Conservation (phyloP, 2,797 vertebrate genomes). For the Poeciliopsis presidionis region DNA sequence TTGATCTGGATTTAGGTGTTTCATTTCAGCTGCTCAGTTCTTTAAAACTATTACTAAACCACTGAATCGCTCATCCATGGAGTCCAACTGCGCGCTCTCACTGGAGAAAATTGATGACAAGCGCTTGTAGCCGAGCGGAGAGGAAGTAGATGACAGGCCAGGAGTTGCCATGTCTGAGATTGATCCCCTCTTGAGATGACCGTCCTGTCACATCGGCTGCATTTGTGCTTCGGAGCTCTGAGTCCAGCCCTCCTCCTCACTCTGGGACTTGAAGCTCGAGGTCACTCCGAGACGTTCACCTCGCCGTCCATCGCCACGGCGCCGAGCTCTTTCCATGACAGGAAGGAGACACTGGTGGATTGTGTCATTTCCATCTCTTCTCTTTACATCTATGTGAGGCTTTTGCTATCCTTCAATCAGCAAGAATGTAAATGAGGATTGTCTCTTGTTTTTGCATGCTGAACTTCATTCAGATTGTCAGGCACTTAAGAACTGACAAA, state of each 20-base stretch:
- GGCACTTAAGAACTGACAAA: constrained; percentile 83
- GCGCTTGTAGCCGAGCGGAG: constrained; percentile 53
- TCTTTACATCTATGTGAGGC: constrained; percentile 20
- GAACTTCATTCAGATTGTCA: constrained; percentile 82
- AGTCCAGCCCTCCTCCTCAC: constrained; percentile 56
- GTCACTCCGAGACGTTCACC: constrained; percentile 55
- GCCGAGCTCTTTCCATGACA: constrained; percentile 78
- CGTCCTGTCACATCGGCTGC: constrained; percentile 86
- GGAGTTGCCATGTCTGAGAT: constrained; percentile 72
- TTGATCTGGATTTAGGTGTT: neutral
- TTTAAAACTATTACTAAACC: constrained; percentile 5
- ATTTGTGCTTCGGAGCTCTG: constrained; percentile 77
- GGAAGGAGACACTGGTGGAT: constrained; percentile 81
- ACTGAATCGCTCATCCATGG: neutral
- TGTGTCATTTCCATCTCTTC: constrained; percentile 60
- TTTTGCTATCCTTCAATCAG: constrained; percentile 57
- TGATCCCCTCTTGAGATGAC: constrained; percentile 79
- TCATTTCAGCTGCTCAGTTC: constrained; percentile 4
- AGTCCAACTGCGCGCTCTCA: constrained; percentile 39
- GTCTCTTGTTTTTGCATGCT: constrained; percentile 69
- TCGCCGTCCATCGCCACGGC: constrained; percentile 31
- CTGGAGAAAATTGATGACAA: constrained; percentile 70
- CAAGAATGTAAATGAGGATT: constrained; percentile 30
- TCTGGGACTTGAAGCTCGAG: constrained; percentile 31
- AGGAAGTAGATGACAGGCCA: constrained; percentile 75